Evolutionary conservation across 2,797 vertebrate genomes (phyloP), one percentile per base, ranked within the genome.

Genomic region (Varecia variegata): DNA sequence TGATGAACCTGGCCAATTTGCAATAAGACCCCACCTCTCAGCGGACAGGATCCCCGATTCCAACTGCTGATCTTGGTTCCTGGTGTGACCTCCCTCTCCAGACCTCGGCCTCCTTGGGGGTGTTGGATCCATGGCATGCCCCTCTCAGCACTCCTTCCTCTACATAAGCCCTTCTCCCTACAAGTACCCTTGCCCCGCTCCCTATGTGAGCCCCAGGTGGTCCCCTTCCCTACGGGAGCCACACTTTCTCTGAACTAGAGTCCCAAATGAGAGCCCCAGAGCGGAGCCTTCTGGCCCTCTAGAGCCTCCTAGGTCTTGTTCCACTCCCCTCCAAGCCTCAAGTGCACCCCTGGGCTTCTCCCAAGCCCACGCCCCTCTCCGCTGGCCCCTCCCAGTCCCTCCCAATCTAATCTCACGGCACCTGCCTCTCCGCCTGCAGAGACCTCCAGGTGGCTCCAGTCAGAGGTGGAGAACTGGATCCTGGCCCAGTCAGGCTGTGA

Each of bases 381-480:
- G 43, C 52, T 43, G 25, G 6, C 21, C 25, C 27, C 60, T 40
- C 30, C 68, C 5, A 18, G n/a, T 30, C 27, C 68, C 43, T 47
- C 38, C 52, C 0, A 27, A 17, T 7, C 10, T 38, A 35, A n/a
- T 45, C 74, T 81, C n/a, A 56, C 15, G 13, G 54, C 87, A 21
- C 56, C 80, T 74, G 62, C 60, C 83, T 76, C 32, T 90, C 67
- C 27, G 35, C 30, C 62, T 11, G 20, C 95, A 96, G 97, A 97
- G 88, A 96, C 90, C 4, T 93, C 97, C 56, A 88, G 43, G 71
- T 98, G 96, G 94, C 95, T 98, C 58, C 98, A 95, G 94, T 47
- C 90, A 4, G 94, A 98, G 12, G 98, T 98, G 56, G 97, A 98
- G 89, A 97, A 88, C 74, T 98, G 98, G 98, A 95, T 98, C 20